These are phyloP conservation scores for Campaea margaritaria DNA, from an alignment of 2,888 invertebrate genomes.

Conservation along the genomic window DNA sequence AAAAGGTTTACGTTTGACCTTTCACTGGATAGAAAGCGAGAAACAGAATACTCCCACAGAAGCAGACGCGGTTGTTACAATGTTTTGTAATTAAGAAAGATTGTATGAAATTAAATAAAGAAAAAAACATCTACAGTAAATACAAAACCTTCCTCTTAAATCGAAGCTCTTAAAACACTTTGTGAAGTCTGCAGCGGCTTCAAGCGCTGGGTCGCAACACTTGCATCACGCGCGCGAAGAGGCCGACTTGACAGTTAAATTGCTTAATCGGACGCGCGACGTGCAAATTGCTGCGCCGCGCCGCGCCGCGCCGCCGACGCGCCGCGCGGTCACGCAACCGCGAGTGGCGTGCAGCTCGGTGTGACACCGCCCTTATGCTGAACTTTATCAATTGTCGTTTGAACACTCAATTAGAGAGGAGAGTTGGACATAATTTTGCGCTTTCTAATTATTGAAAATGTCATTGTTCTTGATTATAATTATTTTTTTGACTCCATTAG, in stretches of 20 bases:
- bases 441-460: neutral
- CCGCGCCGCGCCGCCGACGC: slow-evolving; percentile 54
- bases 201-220: slow-evolving; percentile 37
- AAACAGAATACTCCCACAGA: no score
- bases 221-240: slow-evolving; percentile 50
- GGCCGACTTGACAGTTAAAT: slow-evolving; percentile 75
- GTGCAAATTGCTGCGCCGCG: slow-evolving; percentile 73
- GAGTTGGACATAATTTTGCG: slow-evolving; percentile 12
- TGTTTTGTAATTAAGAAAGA: no score
- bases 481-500: no score
- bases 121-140: no score
- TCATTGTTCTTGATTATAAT: no score
- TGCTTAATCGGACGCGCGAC: slow-evolving; percentile 70
- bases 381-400: slow-evolving; percentile 29
- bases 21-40: no score
- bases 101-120: no score
- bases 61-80: no score
- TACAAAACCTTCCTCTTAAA: no score
- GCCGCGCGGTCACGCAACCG: slow-evolving; percentile 53
- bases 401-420: slow-evolving; percentile 21
- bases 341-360: slow-evolving; percentile 27
- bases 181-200: slow-evolving; percentile 41
- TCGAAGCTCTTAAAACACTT: neutral
- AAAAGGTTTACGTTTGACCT: no score
- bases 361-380: slow-evolving; percentile 35